These are phyloP conservation scores for Aptenodytes patagonicus DNA, from an alignment of 2,113 vertebrate genomes.

Conservation along the genomic window DNA sequence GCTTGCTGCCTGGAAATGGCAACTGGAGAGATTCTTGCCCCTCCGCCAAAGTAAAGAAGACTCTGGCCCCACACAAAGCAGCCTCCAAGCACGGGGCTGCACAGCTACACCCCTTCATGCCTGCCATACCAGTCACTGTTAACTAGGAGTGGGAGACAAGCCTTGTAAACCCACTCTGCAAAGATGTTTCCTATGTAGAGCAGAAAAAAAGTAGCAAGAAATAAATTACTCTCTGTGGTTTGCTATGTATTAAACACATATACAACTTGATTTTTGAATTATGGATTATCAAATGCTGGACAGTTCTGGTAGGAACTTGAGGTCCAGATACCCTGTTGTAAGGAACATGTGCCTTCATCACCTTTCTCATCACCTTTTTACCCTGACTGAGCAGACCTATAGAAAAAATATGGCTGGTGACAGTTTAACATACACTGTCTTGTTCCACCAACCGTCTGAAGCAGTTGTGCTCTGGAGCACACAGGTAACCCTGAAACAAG, in stretches of 20 bases:
- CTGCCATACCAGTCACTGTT: neutral
- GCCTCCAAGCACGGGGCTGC: neutral
- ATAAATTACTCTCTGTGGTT: neutral
- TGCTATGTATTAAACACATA: neutral
- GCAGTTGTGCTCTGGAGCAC: neutral
- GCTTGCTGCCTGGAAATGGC: neutral
- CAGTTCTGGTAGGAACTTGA: neutral
- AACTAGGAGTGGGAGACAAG: neutral
- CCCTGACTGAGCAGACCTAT: neutral
- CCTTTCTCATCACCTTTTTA: neutral
- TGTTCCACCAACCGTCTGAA: neutral
- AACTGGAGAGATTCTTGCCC: neutral
- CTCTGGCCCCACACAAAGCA: neutral
- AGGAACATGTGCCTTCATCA: neutral
- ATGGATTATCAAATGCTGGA: neutral
- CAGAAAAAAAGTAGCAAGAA: neutral
- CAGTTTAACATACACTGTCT: neutral
- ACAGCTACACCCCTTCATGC: neutral
- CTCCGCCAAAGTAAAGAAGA: neutral
- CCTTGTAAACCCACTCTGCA: neutral
- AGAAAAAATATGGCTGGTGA: neutral
- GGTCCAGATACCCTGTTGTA: neutral
- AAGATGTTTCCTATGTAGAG: neutral
- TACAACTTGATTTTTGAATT: neutral
- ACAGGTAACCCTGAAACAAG: neutral